Conservation (phyloP, 2,797 vertebrate genomes). For the Parambassis ranga region DNA sequence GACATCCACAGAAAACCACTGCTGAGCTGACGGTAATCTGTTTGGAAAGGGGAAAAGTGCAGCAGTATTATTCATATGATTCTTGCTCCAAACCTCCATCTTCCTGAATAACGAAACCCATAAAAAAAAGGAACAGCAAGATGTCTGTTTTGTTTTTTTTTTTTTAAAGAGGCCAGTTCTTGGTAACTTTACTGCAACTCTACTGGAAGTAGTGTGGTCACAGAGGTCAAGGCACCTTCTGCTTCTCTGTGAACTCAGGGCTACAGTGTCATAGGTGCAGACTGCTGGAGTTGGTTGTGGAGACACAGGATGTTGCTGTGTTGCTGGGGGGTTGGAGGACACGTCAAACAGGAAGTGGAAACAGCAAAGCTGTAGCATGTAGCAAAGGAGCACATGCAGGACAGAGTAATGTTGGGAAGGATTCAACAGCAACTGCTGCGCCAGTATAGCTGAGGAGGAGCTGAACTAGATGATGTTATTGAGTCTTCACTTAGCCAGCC, state of each 20-base stretch:
- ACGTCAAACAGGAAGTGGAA: conserved; percentile 78
- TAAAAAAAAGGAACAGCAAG: neutral
- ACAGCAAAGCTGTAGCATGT: conserved; percentile 45
- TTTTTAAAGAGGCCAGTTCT: neutral
- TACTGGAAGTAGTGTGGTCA: neutral
- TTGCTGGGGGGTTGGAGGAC: conserved; percentile 77
- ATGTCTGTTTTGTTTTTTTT: too few species aligned
- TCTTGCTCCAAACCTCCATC: conserved; percentile 1
- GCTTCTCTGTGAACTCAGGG: neutral
- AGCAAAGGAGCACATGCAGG: neutral
- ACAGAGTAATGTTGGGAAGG: conserved; percentile 10
- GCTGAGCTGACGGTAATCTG: neutral
- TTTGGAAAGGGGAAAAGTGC: conserved; percentile 4
- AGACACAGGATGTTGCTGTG: conserved; percentile 79
- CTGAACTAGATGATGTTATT: too few species aligned
- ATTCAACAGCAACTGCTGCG: too few species aligned
- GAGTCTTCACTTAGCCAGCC: neutral
- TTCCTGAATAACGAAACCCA: neutral
- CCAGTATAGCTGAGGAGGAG: too few species aligned
- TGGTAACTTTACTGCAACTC: neutral
- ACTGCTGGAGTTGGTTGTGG: conserved; percentile 56
- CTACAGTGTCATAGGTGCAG: conserved; percentile 1
- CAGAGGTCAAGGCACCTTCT: neutral
- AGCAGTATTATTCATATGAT: too few species aligned
- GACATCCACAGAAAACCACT: neutral